Conservation (phyloP, 2,113 vertebrate genomes). For the Pangasianodon hypophthalmus region DNA sequence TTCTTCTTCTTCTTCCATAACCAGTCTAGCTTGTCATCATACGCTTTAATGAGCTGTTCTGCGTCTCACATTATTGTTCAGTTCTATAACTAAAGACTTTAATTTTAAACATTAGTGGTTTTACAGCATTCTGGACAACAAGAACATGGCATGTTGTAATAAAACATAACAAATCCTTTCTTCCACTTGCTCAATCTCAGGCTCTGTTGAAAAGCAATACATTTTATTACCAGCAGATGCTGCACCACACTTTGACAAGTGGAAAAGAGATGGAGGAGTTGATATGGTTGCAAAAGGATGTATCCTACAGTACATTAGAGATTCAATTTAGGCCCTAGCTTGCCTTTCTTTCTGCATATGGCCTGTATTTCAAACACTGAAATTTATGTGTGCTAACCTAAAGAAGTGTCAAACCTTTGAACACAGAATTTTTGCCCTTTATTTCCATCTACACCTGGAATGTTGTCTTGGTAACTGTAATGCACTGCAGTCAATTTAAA, state of each 20-base stretch:
- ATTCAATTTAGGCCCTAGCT: neutral
- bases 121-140: neutral
- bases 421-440: neutral
- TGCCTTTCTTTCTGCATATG: neutral
- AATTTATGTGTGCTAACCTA: neutral
- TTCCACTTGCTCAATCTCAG: neutral
- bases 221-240: slow-evolving; percentile 61
- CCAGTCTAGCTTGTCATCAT: neutral
- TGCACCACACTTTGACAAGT: slow-evolving; percentile 61
- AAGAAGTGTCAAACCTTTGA: neutral
- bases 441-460: neutral
- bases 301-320: neutral
- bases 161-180: neutral
- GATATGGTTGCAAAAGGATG: neutral
- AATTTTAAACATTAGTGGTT: neutral
- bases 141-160: neutral
- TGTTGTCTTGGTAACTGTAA: slow-evolving; percentile 8
- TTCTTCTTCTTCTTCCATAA: neutral
- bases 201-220: slow-evolving; percentile 46
- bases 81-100: neutral
- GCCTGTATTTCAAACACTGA: neutral
- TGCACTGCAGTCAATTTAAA: neutral
- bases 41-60: neutral
- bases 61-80: neutral
- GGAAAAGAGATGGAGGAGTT: neutral